Conservation (phyloP, 2,888 invertebrate genomes). For the Xestia sexstrigata region DNA sequence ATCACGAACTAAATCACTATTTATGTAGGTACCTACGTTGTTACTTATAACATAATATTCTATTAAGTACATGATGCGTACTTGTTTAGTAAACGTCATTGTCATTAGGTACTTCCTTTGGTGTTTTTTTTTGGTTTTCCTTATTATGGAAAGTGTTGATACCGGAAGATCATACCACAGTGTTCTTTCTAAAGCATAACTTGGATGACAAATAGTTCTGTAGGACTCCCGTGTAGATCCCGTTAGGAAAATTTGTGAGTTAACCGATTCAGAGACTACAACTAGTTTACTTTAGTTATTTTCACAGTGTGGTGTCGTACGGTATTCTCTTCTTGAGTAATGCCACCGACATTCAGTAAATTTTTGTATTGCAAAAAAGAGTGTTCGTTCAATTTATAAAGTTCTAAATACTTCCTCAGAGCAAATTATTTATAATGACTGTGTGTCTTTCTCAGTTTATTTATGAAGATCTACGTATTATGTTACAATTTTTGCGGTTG, state of each 20-base stretch:
- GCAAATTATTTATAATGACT: not conserved
- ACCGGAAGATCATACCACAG: no score
- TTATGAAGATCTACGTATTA: not conserved
- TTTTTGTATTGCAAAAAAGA: not conserved
- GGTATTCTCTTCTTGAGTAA: not conserved
- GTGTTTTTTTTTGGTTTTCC: no score
- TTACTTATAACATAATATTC: not conserved
- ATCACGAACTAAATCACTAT: not conserved
- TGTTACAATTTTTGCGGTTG: no score
- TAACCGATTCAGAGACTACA: no score
- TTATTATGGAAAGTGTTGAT: no score
- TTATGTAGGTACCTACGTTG: not conserved
- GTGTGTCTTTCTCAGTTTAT: not conserved
- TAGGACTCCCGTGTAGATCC: no score
- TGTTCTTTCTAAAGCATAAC: no score
- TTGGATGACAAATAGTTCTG: no score
- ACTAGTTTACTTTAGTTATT: no score
- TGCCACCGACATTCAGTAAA: not conserved
- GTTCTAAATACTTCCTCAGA: not conserved
- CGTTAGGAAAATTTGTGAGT: no score
- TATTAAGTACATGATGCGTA: not conserved
- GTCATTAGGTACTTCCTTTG: no score
- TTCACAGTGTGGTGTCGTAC: no score
- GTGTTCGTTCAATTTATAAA: not conserved
- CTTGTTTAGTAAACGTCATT: not conserved